These are phyloP conservation scores for Osmerus mordax DNA, from an alignment of 2,113 vertebrate species.

Conservation along the genomic window DNA sequence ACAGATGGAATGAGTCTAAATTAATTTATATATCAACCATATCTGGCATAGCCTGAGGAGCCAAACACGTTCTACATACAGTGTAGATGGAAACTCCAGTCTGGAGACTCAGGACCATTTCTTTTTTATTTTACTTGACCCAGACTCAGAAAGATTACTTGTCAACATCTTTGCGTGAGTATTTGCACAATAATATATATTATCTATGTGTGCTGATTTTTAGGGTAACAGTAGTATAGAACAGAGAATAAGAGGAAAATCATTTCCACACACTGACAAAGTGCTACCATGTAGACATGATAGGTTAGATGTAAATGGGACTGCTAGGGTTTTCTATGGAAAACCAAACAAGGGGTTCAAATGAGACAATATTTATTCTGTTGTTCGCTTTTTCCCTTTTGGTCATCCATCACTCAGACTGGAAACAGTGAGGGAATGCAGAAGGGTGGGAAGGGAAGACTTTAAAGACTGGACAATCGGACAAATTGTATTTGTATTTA, in stretches of 20 bases:
- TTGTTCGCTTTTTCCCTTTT: constrained; percentile 59
- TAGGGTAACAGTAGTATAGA: no score
- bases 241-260: not conserved
- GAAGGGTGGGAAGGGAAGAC: not conserved
- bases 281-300: constrained; percentile 13
- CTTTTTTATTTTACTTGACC: no score
- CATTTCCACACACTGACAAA: constrained; percentile 1
- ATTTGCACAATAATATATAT: no score
- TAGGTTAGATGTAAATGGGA: constrained; percentile 45
- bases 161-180: no score
- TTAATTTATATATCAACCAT: constrained; percentile 18
- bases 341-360: constrained; percentile 54
- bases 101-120: no score
- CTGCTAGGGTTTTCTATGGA: constrained; percentile 44
- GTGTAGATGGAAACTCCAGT: not conserved
- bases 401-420: constrained; percentile 60
- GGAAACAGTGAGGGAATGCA: constrained; percentile 59
- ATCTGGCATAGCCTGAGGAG: constrained; percentile 28
- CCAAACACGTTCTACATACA: constrained; percentile 12
- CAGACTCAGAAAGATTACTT: no score
- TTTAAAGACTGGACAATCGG: not conserved
- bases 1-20: constrained; percentile 6
- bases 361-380: constrained; percentile 68
- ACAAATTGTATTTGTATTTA: not conserved
- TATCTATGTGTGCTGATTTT: no score